Conservation (phyloP, 2,888 invertebrate species). For the Nomada fabriciana region DNA sequence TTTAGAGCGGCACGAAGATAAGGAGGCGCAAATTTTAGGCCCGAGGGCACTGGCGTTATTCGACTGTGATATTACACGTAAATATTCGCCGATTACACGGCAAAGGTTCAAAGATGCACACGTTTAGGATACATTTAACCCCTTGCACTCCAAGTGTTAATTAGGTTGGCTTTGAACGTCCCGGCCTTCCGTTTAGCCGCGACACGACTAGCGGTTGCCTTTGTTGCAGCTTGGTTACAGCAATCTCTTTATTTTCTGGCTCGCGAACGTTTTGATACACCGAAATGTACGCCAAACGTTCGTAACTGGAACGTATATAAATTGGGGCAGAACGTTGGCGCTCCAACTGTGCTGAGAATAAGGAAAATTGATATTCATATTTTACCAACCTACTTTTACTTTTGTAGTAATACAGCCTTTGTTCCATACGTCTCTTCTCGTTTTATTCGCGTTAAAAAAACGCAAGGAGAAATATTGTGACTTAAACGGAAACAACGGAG, state of each 20-base stretch:
- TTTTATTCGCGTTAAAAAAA: neutral
- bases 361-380: slow-evolving; percentile 12
- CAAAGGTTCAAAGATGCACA: slow-evolving; percentile 38
- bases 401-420: too few species aligned
- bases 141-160: slow-evolving; percentile 52
- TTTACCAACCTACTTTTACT: slow-evolving; percentile 1
- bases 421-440: neutral
- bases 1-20: slow-evolving; percentile 16
- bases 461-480: neutral
- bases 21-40: slow-evolving; percentile 14
- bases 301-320: neutral
- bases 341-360: too few species aligned
- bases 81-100: slow-evolving; percentile 44
- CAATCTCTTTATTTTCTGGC: slow-evolving; percentile 25
- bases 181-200: slow-evolving; percentile 12
- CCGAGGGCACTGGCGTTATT: slow-evolving; percentile 24
- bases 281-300: neutral
- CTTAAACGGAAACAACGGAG: too few species aligned
- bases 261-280: slow-evolving; percentile 9
- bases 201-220: slow-evolving; percentile 10
- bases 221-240: neutral
- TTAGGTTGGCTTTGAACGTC: slow-evolving; percentile 55
- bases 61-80: slow-evolving; percentile 24
- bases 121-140: slow-evolving; percentile 54
- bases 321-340: too few species aligned